phyloP scores from a whole-genome alignment of 2,888 invertebrate genomes.

The Masnerella sp. region DNA sequence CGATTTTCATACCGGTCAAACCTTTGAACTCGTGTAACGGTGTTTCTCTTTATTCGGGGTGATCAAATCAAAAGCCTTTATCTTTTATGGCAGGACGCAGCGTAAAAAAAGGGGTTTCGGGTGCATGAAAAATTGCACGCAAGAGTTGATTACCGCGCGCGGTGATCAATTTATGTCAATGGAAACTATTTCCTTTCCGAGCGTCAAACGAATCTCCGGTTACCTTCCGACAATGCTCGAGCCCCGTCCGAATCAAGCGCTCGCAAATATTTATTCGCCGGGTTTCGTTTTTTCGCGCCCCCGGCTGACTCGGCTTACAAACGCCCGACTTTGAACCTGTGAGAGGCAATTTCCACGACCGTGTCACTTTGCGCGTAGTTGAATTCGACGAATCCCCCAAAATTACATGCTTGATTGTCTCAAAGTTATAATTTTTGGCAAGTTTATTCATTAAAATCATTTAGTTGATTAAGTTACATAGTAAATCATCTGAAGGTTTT shows the following conservation, averaged over 20 bases:
- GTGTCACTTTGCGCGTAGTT: constrained; percentile 34
- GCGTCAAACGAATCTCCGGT: constrained; percentile 28
- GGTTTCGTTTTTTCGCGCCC: constrained; percentile 18
- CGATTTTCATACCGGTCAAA: no score
- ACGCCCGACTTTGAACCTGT: constrained; percentile 31
- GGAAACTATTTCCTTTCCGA: constrained; percentile 16
- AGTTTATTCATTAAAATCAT: no score
- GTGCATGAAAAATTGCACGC: constrained; percentile 1
- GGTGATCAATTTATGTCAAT: constrained; percentile 18
- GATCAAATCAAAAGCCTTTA: no score
- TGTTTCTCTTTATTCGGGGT: no score
- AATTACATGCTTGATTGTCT: constrained; percentile 67
- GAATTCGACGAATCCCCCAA: constrained; percentile 51
- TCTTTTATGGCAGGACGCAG: no score
- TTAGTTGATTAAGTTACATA: not conserved
- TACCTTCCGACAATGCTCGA: constrained; percentile 4
- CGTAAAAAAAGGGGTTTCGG: no score
- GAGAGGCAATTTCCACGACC: constrained; percentile 37
- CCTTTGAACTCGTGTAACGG: no score
- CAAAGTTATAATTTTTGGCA: no score
- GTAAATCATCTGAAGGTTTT: no score
- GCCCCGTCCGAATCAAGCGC: constrained; percentile 8
- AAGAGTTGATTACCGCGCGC: constrained; percentile 4
- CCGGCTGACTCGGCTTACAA: constrained; percentile 21
- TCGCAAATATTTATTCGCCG: constrained; percentile 31